Conservation (phyloP, 2,888 invertebrate species). For the Parascotia fuliginaria region DNA sequence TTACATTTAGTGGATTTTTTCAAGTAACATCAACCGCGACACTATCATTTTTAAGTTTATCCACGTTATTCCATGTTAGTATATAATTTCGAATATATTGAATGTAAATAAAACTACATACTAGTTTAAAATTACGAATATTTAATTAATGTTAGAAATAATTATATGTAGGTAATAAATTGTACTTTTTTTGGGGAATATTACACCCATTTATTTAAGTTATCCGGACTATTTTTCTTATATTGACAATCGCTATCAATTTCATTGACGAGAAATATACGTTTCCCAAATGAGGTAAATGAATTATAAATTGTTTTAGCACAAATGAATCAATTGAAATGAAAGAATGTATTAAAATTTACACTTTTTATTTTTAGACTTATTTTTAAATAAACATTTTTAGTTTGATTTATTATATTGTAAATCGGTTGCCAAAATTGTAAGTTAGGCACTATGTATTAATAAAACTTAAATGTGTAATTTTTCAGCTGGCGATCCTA, state of each 20-base stretch:
- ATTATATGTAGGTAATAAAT: constrained; percentile 25
- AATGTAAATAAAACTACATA: constrained; percentile 34
- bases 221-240: not conserved
- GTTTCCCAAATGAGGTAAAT: too few species aligned
- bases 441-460: not conserved
- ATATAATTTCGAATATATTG: constrained; percentile 24
- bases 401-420: not conserved
- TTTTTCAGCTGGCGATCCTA: not conserved
- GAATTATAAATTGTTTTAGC: too few species aligned
- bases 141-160: constrained; percentile 29
- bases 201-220: not conserved
- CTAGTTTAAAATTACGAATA: constrained; percentile 35
- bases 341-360: too few species aligned
- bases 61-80: constrained; percentile 25
- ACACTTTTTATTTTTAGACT: too few species aligned
- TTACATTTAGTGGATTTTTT: not conserved
- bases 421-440: not conserved
- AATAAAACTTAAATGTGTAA: not conserved
- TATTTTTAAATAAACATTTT: not conserved
- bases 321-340: too few species aligned
- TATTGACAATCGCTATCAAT: not conserved
- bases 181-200: constrained; percentile 30
- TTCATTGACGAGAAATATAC: not conserved
- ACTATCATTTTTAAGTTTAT: not conserved
- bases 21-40: not conserved